Percentiles rank a stretch among this genome's conserved stretches.
Evolutionary conservation across 1,140 invertebrate species (phyloP).

Genomic region (Habropoda laboriosa): DNA sequence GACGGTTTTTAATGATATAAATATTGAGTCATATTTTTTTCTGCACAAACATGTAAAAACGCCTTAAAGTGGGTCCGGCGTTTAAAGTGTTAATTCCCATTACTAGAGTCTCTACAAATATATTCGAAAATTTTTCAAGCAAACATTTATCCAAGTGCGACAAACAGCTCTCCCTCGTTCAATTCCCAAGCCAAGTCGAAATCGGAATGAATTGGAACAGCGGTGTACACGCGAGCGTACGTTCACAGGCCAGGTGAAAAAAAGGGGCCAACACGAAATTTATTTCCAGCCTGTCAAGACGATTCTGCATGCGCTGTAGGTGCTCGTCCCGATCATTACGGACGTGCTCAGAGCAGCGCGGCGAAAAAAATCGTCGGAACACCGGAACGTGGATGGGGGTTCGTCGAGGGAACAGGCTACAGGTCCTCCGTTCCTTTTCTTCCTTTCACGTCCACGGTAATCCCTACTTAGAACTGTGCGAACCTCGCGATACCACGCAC

Average conservation of each 20-base stretch:
- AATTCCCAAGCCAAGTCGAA: neutral
- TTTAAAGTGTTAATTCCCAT: no score
- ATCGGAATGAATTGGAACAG: slow-evolving; percentile 22
- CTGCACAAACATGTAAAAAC: no score
- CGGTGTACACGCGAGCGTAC: neutral
- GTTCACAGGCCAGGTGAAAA: neutral
- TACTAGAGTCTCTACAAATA: no score
- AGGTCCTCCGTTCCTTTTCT: slow-evolving; percentile 27
- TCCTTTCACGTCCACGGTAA: slow-evolving; percentile 13
- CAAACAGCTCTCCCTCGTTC: neutral
- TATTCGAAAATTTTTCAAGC: no score
- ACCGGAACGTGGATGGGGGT: neutral
- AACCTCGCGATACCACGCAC: slow-evolving; percentile 57
- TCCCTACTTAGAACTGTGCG: slow-evolving; percentile 36
- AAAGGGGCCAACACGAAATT: slow-evolving; percentile 57
- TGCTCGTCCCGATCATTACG: slow-evolving; percentile 63
- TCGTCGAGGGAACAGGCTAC: neutral
- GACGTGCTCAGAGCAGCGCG: slow-evolving; percentile 28
- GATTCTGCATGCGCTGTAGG: slow-evolving; percentile 68
- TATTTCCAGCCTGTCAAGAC: slow-evolving; percentile 68
- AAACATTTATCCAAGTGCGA: no score
- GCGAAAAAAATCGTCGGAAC: slow-evolving; percentile 46
- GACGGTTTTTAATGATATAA: no score
- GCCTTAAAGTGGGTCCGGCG: no score
- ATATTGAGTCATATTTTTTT: no score